Conservation (phyloP, 2,797 vertebrate genomes). For the Eulemur albifrons region DNA sequence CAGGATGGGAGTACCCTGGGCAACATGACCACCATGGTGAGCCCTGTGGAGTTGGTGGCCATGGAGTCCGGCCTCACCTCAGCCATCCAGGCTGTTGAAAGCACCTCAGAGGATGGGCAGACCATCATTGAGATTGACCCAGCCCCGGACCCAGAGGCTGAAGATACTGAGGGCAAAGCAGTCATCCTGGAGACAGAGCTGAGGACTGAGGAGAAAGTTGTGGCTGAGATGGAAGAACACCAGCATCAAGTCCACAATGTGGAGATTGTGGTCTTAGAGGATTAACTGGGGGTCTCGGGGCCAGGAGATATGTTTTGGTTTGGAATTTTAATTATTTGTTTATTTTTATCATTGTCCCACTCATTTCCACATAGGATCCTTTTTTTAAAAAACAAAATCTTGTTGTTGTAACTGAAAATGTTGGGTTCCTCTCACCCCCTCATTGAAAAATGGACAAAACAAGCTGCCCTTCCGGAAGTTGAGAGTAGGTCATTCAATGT, state of each 20-base stretch:
- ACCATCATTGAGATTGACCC: conserved; percentile 97
- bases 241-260: conserved; percentile 92
- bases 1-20: conserved; percentile 89
- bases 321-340: conserved; percentile 79
- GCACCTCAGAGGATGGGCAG: conserved; percentile 86
- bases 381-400: conserved; percentile 68
- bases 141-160: conserved; percentile 85
- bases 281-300: conserved; percentile 77
- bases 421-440: conserved; percentile 58
- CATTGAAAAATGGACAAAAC: conserved; percentile 76
- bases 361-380: conserved; percentile 79
- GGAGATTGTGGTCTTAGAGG: conserved; percentile 94
- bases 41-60: conserved; percentile 94
- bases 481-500: conserved; percentile 69
- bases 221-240: conserved; percentile 89
- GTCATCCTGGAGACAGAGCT: conserved; percentile 89
- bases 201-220: conserved; percentile 86
- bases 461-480: conserved; percentile 57
- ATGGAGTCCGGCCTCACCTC: conserved; percentile 88
- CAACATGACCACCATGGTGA: conserved; percentile 89
- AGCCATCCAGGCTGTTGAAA: conserved; percentile 86
- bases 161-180: conserved; percentile 85
- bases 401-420: conserved; percentile 66
- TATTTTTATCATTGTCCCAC: conserved; percentile 81
- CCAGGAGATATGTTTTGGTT: conserved; percentile 72